Conservation (phyloP, 2,797 vertebrate species). For the Decapterus maruadsi region DNA sequence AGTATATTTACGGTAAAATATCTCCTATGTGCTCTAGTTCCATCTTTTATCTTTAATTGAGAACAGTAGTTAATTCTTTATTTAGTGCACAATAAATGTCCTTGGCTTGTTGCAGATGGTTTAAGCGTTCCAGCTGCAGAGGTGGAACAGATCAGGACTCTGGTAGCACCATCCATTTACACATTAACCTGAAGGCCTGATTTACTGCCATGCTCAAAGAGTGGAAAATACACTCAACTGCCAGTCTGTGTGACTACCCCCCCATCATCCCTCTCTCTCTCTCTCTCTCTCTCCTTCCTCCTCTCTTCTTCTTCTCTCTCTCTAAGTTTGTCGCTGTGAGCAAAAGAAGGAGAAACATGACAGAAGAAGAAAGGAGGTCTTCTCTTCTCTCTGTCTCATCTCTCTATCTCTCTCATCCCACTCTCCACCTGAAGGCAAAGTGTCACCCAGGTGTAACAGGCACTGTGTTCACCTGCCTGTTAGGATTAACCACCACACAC, state of each 20-base stretch:
- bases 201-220: conserved; percentile 46
- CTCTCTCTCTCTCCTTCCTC: not conserved
- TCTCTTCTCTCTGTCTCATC: conserved; percentile 13
- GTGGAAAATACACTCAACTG: conserved; percentile 58
- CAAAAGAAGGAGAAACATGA: conserved; percentile 13
- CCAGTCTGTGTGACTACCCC: conserved; percentile 24
- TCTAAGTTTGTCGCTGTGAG: conserved; percentile 29
- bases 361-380: not conserved
- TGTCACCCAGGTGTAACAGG: conserved; percentile 44
- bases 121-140: conserved; percentile 23
- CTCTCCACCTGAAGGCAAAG: conserved; percentile 41
- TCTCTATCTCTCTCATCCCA: conserved; percentile 15
- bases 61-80: not conserved
- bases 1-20: conserved; percentile 27
- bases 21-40: not conserved
- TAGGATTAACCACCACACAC: conserved; percentile 36
- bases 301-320: not conserved
- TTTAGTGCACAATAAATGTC: not conserved
- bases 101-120: conserved; percentile 27
- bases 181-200: conserved; percentile 51
- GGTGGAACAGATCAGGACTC: conserved; percentile 19
- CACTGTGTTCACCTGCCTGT: conserved; percentile 45
- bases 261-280: not conserved
- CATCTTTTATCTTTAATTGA: conserved; percentile 1
- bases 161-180: conserved; percentile 36